Base-by-base conservation (phyloP, 1,140 invertebrate genomes). In the Frieseomelitta varia region DNA sequence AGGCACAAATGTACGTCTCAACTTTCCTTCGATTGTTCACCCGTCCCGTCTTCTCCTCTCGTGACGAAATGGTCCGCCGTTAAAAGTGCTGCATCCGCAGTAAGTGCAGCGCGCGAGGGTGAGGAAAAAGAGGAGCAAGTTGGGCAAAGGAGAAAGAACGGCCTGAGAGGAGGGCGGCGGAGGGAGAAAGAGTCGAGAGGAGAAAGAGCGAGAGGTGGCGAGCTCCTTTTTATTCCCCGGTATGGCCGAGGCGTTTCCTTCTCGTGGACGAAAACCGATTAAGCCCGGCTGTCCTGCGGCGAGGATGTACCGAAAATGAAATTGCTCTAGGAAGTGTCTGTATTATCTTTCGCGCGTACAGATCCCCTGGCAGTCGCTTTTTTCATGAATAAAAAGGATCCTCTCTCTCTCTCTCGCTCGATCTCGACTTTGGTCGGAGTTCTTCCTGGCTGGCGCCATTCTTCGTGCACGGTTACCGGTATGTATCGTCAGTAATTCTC, bases 301-400 rank as follows among this genome's bases (percentile, higher is more conserved):
- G 69, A 71, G 79, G 79, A 89, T 80, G 88, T 80, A 86, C 85
- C 83, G 85, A 90, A 90, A 90, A 89, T 90, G 88, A 90, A 90
- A 90, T 90, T 90, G 83, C 88, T 77, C 80, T 83, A 71, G 83
- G 80, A 87, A 90, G 86, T 87, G 88, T 90, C 89, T 90, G 84
- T 82, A 90, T 90, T 90, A 90, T 87, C 74, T 80, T 63, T 63
- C 74, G 34, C 80, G 67, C 68, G 56, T 69, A 81, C 47, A 39
- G 82, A 84, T 68, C 58, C 68, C 68, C 10, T 30, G 83, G 58
- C 58, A n/a, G 56, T 67, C 68, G 68, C 30, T 12, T 65, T 79
- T 84, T 84, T 63, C 77, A 75, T 71, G 79, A 67, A 82, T 77
- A 77, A 85, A 84, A 82, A 85, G 56, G 68, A 73, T 81, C 58